Percentiles rank a stretch among this genome's conserved stretches.
Evolutionary conservation across 2,113 vertebrate species (phyloP).

Genomic region (Butorides virescens): DNA sequence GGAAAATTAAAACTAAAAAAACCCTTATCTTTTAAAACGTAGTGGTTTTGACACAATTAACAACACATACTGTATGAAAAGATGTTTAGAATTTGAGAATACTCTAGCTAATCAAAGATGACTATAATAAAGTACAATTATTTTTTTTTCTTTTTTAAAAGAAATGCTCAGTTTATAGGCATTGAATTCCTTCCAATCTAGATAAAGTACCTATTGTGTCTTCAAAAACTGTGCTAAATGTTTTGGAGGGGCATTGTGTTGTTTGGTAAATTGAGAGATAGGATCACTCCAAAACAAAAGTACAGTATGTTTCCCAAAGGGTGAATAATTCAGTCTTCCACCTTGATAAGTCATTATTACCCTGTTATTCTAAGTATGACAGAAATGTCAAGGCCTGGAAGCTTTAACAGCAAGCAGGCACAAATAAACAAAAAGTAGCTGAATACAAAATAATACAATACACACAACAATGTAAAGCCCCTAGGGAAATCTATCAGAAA

Average conservation of each 20-base stretch:
- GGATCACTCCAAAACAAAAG: background rate
- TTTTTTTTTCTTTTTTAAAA: background rate
- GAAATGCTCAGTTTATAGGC: background rate
- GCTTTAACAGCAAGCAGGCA: background rate
- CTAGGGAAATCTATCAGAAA: background rate
- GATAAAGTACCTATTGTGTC: background rate
- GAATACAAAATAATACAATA: background rate
- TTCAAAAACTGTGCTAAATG: background rate
- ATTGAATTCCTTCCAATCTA: background rate
- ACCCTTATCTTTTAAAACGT: background rate
- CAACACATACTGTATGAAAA: background rate
- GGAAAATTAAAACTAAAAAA: background rate
- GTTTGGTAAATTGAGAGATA: background rate
- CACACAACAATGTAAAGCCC: background rate
- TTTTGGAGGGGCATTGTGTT: background rate
- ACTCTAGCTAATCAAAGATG: background rate
- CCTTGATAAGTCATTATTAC: conserved; percentile 3
- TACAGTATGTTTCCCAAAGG: background rate
- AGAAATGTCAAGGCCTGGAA: conserved; percentile 4
- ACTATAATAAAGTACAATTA: background rate
- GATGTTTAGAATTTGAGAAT: background rate
- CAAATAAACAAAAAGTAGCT: background rate
- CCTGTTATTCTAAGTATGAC: background rate
- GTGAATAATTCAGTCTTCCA: background rate
- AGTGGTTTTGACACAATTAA: background rate